phyloP scores from a whole-genome alignment of 2,888 invertebrate species.

The Amblyjoppa fuscipennis region DNA sequence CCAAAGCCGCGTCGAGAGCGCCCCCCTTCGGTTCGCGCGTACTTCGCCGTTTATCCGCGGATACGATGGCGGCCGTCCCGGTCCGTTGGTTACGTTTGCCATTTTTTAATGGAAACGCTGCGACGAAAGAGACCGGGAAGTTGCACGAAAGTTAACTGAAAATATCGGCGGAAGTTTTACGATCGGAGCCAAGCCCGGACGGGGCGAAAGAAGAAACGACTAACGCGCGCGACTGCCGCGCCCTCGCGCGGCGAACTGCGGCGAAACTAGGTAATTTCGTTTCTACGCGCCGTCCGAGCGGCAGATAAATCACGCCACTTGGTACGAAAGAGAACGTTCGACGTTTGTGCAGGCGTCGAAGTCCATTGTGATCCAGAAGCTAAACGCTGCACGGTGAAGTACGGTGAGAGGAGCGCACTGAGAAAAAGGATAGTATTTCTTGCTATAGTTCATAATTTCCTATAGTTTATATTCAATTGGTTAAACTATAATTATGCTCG shows the following conservation, averaged over 20 bases:
- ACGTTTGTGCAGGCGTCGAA: not conserved
- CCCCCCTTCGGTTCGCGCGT: not conserved
- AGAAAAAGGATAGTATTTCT: no score
- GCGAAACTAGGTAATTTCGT: constrained; percentile 76
- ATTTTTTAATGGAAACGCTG: constrained; percentile 76
- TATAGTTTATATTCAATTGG: no score
- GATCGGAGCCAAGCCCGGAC: not conserved
- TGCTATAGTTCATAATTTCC: no score
- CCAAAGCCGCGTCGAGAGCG: not conserved
- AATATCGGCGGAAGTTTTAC: constrained; percentile 39
- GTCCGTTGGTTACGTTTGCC: not conserved
- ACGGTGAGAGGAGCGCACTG: not conserved
- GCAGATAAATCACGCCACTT: constrained; percentile 82
- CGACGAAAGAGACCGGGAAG: not conserved
- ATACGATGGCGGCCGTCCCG: constrained; percentile 75
- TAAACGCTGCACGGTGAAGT: not conserved
- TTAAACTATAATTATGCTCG: no score
- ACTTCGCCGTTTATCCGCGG: constrained; percentile 40
- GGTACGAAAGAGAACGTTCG: constrained; percentile 59
- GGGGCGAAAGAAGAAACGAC: not conserved
- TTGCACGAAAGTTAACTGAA: constrained; percentile 51
- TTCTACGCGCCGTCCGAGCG: constrained; percentile 77
- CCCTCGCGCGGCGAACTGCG: constrained; percentile 64
- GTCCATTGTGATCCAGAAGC: constrained; percentile 10
- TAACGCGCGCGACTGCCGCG: not conserved